These are phyloP conservation scores for Gallinago jamesoni DNA, from an alignment of 2,113 vertebrate genomes.

Conservation along the genomic window DNA sequence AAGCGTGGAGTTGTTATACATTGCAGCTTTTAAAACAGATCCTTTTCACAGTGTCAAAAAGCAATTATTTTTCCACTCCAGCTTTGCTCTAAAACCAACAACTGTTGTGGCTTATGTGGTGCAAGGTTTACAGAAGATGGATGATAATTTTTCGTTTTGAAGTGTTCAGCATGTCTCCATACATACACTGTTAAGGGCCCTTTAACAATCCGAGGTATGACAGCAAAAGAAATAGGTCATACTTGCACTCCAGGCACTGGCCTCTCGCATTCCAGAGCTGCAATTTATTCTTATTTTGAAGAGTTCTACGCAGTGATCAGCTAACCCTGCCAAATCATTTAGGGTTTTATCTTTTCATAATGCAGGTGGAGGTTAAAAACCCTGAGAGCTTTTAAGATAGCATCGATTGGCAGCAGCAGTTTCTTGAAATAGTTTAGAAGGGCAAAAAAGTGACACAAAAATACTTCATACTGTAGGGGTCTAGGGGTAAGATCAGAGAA, in stretches of 20 bases:
- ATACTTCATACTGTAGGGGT: constrained; percentile 57
- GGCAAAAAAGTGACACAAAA: constrained; percentile 45
- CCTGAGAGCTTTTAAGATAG: constrained; percentile 60
- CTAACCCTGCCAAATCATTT: constrained; percentile 28
- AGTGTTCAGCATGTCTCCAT: constrained; percentile 23
- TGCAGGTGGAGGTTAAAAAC: constrained; percentile 43
- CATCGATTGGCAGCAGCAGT: constrained; percentile 25
- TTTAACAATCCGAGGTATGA: constrained; percentile 12
- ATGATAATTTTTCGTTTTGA: constrained; percentile 6
- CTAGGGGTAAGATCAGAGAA: constrained; percentile 1
- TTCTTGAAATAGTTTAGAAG: constrained; percentile 37
- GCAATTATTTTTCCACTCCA: constrained; percentile 28
- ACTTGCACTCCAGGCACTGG: constrained; percentile 7
- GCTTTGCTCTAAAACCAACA: constrained; percentile 27
- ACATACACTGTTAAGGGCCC: constrained; percentile 1
- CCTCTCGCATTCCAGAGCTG: constrained; percentile 40
- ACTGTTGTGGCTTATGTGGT: neutral
- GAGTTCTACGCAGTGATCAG: neutral
- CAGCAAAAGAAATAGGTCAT: neutral
- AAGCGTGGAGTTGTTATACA: neutral
- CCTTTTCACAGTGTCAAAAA: constrained; percentile 65
- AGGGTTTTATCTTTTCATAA: constrained; percentile 47
- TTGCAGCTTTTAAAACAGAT: constrained; percentile 44
- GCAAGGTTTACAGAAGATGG: neutral
- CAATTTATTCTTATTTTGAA: neutral